These are phyloP conservation scores for Odontothrips loti DNA, from an alignment of 2,888 invertebrate genomes.

Conservation along the genomic window DNA sequence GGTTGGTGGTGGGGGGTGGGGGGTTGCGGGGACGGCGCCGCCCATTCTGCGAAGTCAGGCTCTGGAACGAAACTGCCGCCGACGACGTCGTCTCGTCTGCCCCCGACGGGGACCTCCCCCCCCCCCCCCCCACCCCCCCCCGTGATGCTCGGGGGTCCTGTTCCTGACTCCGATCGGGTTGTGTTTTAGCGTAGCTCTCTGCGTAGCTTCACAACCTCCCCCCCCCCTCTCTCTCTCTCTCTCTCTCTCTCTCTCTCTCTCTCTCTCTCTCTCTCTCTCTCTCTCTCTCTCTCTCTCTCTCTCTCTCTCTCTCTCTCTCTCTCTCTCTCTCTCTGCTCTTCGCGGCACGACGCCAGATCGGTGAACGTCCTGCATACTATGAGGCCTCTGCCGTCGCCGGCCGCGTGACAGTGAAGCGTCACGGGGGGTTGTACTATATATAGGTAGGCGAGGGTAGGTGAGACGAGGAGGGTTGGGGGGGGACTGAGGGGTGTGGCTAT, in stretches of 20 bases:
- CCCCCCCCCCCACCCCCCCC: constrained; percentile 38
- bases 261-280: too few species aligned
- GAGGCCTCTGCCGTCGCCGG: too few species aligned
- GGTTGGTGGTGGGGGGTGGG: constrained; percentile 1
- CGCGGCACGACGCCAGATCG: neutral
- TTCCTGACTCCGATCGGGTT: neutral
- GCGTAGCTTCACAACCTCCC: constrained; percentile 15
- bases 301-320: constrained; percentile 14
- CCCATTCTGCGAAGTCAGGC: constrained; percentile 20
- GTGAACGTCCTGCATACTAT: too few species aligned
- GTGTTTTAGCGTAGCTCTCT: too few species aligned
- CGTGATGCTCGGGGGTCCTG: constrained; percentile 33
- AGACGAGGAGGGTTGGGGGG: too few species aligned
- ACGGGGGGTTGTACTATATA: too few species aligned
- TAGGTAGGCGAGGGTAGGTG: too few species aligned
- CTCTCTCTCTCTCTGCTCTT: constrained; percentile 3
- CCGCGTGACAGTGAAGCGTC: too few species aligned
- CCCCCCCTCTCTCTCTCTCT: constrained; percentile 30
- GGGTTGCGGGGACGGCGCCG: constrained; percentile 34
- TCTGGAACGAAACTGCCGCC: constrained; percentile 41
- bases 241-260: neutral
- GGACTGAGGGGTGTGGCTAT: neutral
- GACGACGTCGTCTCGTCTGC: constrained; percentile 35
- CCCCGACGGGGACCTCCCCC: constrained; percentile 32
- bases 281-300: too few species aligned